Base-by-base conservation (phyloP, 1,140 invertebrate species). In the Brachionus plicatilis region DNA sequence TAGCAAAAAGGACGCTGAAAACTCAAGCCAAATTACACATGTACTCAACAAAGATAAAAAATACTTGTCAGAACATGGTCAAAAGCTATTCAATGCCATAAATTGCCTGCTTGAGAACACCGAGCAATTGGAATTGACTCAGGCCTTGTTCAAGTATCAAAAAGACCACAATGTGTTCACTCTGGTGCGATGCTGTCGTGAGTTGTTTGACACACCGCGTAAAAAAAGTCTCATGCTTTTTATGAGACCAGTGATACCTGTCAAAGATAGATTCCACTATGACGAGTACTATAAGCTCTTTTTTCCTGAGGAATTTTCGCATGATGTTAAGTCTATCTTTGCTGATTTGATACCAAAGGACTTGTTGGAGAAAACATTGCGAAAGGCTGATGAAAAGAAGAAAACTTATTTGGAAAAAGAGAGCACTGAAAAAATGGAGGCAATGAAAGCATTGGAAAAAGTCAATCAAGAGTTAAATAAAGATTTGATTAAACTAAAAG, bases 191-290 rank as follows among this genome's bases (percentile, higher is more conserved):
- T 82, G 27, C 14, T 82, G 79, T 65, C 79, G 79, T 12, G 79
- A 82, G n/a, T 24, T 82, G 8, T 82, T 82, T 45, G 79, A 82
- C 43, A 65, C 79, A 14, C 20, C 79, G 6, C 12, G 53, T 1
- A 82, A 82, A 68, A 82, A 82, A 27, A 82, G 79, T 65, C 29
- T 82, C 8, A 82, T 82, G 79, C 43, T 82, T n/a, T 82, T 82
- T 14, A 82, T 82, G 79, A 27, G 79, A 45, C 79, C 79, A 68
- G 79, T 82, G 0, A 82, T 82, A 43, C 79, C 79, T 12, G 65
- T 82, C 29, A 82, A 82, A 65, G 79, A 82, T 65, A 37, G 79
- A 20, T 82, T 82, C 27, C 79, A 82, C 5, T 82, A 82, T 27
- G 79, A 82, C 8, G 79, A 82, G 60, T 82, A 82, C 24, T 82